Percentiles rank a stretch among this genome's conserved stretches.
These are phyloP conservation scores for Cerceris rybyensis DNA, from an alignment of 2,888 invertebrate species.

Conservation along the genomic window DNA sequence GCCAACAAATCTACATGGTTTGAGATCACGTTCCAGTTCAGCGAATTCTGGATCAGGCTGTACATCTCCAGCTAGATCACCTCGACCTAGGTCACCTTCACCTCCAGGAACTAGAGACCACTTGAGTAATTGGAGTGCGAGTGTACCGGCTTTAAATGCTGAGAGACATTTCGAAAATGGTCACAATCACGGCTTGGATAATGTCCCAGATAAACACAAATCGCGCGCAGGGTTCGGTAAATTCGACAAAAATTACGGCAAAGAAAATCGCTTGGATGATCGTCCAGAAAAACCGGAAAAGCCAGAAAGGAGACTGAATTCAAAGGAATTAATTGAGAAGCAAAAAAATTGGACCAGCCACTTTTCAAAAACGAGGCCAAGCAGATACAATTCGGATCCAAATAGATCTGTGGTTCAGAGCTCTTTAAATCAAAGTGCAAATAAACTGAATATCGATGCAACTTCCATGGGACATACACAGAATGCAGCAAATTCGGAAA, in stretches of 20 bases:
- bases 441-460: constrained; percentile 63
- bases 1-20: constrained; percentile 83
- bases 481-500: constrained; percentile 26
- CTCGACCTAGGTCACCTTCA: constrained; percentile 81
- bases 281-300: constrained; percentile 89
- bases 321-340: constrained; percentile 93
- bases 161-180: constrained; percentile 80
- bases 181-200: constrained; percentile 76
- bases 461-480: constrained; percentile 47
- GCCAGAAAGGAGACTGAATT: constrained; percentile 91
- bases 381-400: constrained; percentile 86
- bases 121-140: constrained; percentile 84
- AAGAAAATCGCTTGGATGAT: constrained; percentile 81
- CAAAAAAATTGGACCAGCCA: constrained; percentile 96
- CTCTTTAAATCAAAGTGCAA: constrained; percentile 76
- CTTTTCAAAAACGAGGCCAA: constrained; percentile 90
- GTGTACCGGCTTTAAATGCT: constrained; percentile 82
- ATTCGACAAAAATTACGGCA: constrained; percentile 74
- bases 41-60: constrained; percentile 86
- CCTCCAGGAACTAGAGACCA: constrained; percentile 81
- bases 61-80: constrained; percentile 84
- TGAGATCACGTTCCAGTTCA: constrained; percentile 87
- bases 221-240: constrained; percentile 74
- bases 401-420: constrained; percentile 84
- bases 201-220: constrained; percentile 82